Evolutionary conservation across 2,113 vertebrate species (phyloP).

Genomic region (Centropus bengalensis): DNA sequence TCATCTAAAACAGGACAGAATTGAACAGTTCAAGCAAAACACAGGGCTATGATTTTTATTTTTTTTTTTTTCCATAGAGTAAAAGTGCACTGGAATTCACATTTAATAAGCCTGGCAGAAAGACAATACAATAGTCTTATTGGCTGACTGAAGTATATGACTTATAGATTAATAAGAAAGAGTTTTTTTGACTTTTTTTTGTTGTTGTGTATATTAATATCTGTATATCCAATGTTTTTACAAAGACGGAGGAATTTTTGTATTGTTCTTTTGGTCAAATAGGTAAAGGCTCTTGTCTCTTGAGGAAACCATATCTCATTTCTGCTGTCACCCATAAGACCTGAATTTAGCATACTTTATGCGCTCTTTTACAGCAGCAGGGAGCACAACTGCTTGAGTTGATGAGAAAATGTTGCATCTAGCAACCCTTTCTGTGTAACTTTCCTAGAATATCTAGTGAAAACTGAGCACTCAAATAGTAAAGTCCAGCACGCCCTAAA

Average conservation of each 20-base stretch:
- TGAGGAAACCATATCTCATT: not conserved
- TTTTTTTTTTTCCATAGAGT: not conserved
- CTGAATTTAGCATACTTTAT: not conserved
- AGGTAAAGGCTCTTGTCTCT: not conserved
- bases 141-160: not conserved
- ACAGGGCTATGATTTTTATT: not conserved
- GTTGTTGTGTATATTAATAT: not conserved
- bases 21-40: not conserved
- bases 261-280: not conserved
- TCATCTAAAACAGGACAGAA: not conserved
- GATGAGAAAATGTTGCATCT: not conserved
- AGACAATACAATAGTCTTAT: not conserved
- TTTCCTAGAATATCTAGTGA: not conserved
- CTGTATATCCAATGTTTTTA: not conserved
- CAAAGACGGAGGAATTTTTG: not conserved
- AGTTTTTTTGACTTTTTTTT: not conserved
- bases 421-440: not conserved
- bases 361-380: not conserved
- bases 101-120: not conserved
- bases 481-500: not conserved
- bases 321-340: not conserved
- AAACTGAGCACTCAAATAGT: not conserved
- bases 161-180: not conserved
- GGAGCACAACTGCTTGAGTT: not conserved
- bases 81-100: not conserved